Base-by-base conservation (phyloP, 2,888 invertebrate genomes). In the Liodrosophila aerea region DNA sequence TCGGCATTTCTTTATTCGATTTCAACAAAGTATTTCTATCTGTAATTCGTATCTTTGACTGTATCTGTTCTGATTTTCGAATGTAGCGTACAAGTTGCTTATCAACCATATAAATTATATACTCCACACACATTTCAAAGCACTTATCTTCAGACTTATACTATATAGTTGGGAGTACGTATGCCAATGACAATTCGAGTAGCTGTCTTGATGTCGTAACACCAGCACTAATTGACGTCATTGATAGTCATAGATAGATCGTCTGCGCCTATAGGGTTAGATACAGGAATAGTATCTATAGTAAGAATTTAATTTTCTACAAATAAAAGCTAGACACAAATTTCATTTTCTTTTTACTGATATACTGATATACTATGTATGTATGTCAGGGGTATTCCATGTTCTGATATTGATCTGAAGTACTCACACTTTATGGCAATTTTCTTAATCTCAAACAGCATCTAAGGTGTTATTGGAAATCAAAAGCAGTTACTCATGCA, bases 41-140 rank as follows among this genome's bases (percentile, higher is more conserved):
- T 31, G 22, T 37, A 60, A 8, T n/a, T 40, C 0, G 13, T 40
- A 40, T 31, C 22, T 33, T 12, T 40, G n/a, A 22, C 30, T 52
- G 50, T 59, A 58, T 53, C 44, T 45, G 27, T 11, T 46, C n/a
- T 36, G 50, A 58, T 46, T 71, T 68, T 71, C 13, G 54, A 68
- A 50, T 16, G 50, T 37, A 53, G 44, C 46, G 22, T 39, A 45
- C 50, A 27, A 50, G 33, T 7, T 8, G 18, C 58, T 81, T 76
- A 74, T 76, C 76, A 43, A 49, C 53, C 57, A 60, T 67, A 76
- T 78, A 71, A 78, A 76, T 76, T 74, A 76, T 51, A 50, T 45
- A 57, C 22, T 22, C 22, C 22, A 33, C 40, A 22, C 9, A 15
- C 13, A 22, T 39, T 45, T 15, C 39, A 4, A 44, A 7, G n/a